Evolutionary conservation across 1,140 invertebrate species (phyloP).

Genomic region (Macrosteles quadrilineatus): DNA sequence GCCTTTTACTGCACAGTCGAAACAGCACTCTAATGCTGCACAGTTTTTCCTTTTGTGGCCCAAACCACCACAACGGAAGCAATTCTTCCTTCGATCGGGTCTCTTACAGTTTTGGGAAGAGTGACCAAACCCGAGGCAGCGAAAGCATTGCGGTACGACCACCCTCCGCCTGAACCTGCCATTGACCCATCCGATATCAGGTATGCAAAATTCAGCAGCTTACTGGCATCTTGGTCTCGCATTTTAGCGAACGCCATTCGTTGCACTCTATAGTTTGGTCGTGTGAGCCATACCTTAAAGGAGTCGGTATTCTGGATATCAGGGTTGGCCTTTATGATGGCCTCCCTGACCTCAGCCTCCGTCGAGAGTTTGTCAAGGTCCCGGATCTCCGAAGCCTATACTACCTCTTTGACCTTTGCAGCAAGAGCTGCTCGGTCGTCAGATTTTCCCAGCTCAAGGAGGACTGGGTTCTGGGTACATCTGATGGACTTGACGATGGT

Average conservation of each 20-base stretch:
- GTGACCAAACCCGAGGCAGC: background rate
- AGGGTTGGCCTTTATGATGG: no score
- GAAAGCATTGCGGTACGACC: background rate
- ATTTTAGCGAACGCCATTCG: background rate
- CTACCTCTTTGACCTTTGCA: background rate
- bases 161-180: background rate
- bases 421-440: background rate
- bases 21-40: background rate
- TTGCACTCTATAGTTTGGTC: background rate
- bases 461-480: background rate
- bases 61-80: background rate
- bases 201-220: background rate
- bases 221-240: background rate
- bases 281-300: background rate
- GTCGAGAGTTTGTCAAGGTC: no score
- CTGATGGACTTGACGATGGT: background rate
- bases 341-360: no score
- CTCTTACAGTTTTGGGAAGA: background rate
- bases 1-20: background rate
- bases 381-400: background rate
- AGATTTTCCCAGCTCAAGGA: background rate
- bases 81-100: background rate
- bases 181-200: background rate
- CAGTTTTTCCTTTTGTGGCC: background rate
- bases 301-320: no score